phyloP scores from a whole-genome alignment of 2,113 vertebrate genomes.

The Ictalurus punctatus region DNA sequence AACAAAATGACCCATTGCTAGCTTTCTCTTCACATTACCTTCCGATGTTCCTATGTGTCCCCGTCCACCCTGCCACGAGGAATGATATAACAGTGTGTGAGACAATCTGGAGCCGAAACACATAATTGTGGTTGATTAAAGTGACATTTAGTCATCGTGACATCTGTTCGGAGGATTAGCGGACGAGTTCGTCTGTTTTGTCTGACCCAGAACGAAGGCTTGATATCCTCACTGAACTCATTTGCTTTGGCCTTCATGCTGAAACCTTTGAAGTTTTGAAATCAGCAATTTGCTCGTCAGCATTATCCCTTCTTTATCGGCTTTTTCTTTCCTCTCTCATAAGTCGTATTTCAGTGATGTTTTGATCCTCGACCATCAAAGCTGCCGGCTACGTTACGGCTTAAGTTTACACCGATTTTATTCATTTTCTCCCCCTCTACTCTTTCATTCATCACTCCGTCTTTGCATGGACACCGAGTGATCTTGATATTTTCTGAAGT shows the following conservation, averaged over 20 bases:
- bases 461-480: background rate
- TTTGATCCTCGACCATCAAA: background rate
- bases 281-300: background rate
- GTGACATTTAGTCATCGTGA: slow-evolving; percentile 65
- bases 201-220: slow-evolving; percentile 27
- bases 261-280: slow-evolving; percentile 11
- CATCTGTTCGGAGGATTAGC: slow-evolving; percentile 65
- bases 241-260: background rate
- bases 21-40: background rate
- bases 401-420: background rate
- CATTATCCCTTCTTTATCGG: background rate
- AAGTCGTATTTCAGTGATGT: background rate
- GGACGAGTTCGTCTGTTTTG: slow-evolving; percentile 39
- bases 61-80: background rate
- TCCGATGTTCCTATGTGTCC: background rate
- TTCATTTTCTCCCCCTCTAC: background rate
- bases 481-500: background rate
- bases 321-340: background rate
- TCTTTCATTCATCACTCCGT: background rate
- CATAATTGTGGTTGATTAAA: slow-evolving; percentile 75
- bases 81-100: background rate
- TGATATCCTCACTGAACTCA: background rate
- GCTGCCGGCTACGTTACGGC: background rate
- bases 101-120: slow-evolving; percentile 31
- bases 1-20: background rate